Evolutionary conservation across 1,140 invertebrate genomes (phyloP), one percentile per base, ranked within the genome.

Genomic region (Triops cancriformis): DNA sequence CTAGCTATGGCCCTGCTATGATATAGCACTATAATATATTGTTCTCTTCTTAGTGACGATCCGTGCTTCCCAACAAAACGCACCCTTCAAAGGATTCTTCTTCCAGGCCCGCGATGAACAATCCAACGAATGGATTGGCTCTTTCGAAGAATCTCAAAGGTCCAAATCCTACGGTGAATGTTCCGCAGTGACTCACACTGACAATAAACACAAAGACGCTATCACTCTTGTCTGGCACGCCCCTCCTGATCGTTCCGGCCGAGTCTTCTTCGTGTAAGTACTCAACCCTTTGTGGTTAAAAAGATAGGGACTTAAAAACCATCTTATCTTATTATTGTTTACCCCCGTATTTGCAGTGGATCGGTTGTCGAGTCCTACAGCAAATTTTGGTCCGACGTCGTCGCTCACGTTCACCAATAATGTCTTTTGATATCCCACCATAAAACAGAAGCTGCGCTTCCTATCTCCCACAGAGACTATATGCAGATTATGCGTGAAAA

Each of bases 191-290:
- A 93, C 92, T 12, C 92, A 94, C 82, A 89, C 89, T 5, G 91
- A 93, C 83, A 91, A 91, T n/a, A 86, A 88, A 72, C 89, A 91
- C 79, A 94, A 94, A 82, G 85, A 89, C 41, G 86, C 89, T 43
- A 91, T 91, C 1, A 90, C 88, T 12, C 85, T 94, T 18, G 84
- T 91, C 23, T 94, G 92, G 92, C 88, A 88, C 81, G 91, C 91
- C 2, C 92, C 91, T 1, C 82, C 86, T 27, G 87, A 91, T 77
- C 26, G 28, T 11, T 85, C 86, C 6, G 91, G 91, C 76, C 86
- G 87, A 80, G 91, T 93, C 51, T 93, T 92, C 83, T 93, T 93
- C 81, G 92, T 91, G 91, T 93, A 86, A 91, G 90, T 87, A 77
- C 74, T 51, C 73, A 10, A 4, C 12, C 31, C n/a, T 26, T 37